Evolutionary conservation across 1,140 invertebrate genomes (phyloP), one percentile per base, ranked within the genome.

Genomic region (Polypedilum vanderplanki): DNA sequence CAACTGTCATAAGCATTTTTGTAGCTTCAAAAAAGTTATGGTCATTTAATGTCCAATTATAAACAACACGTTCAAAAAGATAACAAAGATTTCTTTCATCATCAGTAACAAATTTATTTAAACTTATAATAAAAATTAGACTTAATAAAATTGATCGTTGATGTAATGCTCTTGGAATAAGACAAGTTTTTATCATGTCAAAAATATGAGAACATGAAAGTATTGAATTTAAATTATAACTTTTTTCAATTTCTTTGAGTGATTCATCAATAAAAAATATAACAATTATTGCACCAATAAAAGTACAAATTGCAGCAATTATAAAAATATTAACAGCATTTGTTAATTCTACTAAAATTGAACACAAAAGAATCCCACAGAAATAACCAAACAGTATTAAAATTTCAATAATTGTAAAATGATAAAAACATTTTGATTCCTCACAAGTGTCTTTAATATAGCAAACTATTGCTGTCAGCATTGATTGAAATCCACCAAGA

Each of bases 31-130:
- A 90, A 74, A 85, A 81, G 0, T 85, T 88, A 76, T 85, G 90
- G 65, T 89, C 82, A 57, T 85, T 79, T 74, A 90, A 82, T 20
- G 86, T 84, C 90, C 90, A 92, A 22, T 87, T 84, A 17, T 91
- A 85, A 79, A 87, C 87, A 40, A 88, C 85, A 75, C 87, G 87
- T 8, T 86, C 80, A 78, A 89, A 91, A 75, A 90, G 77, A 79
- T 87, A 91, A 75, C 84, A 84, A 9, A 91, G 82, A 12, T 84
- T 79, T 74, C 83, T 76, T 20, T 85, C 78, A 9, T 87, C 88
- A 10, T 86, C 81, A 75, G 90, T 85, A 73, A 89, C 83, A 7
- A 82, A 84, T 0, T 89, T 75, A 40, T 85, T 83, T 77, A 90
- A 85, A 3, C 84, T 84, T 40, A 85, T 64, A 64, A 89, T 86